phyloP scores from a whole-genome alignment of 2,888 invertebrate species.

The Agrilus mali region DNA sequence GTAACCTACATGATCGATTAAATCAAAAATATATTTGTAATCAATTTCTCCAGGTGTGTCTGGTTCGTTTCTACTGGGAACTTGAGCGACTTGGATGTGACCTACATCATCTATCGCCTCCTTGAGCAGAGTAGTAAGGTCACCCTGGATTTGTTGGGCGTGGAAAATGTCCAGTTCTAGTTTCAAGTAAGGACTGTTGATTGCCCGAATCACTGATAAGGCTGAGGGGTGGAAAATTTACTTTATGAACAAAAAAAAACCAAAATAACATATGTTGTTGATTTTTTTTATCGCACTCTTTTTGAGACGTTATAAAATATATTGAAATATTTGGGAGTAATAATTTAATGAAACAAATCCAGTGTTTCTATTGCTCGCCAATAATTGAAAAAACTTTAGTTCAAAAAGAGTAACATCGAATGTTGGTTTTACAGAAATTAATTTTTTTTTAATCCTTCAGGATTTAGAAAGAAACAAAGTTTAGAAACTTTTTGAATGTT shows the following conservation, averaged over 20 bases:
- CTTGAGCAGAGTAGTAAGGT: conserved; percentile 62
- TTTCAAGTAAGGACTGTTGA: conserved; percentile 66
- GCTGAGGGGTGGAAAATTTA: conserved; percentile 35
- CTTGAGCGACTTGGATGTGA: conserved; percentile 79
- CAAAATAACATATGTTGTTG: conserved; percentile 5
- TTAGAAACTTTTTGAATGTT: too few species aligned
- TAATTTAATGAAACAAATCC: too few species aligned
- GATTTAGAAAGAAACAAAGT: too few species aligned
- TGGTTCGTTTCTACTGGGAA: conserved; percentile 79
- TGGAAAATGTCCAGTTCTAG: conserved; percentile 84
- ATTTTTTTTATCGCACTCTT: not conserved
- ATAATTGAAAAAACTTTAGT: too few species aligned
- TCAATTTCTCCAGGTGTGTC: conserved; percentile 75
- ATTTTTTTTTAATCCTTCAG: too few species aligned
- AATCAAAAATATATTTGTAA: conserved; percentile 63
- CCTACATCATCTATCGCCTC: conserved; percentile 60
- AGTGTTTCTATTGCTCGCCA: too few species aligned
- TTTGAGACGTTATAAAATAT: too few species aligned
- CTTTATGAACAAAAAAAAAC: conserved; percentile 16
- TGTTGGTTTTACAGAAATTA: too few species aligned
- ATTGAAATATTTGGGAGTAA: too few species aligned
- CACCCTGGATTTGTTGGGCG: conserved; percentile 78
- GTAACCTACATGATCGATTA: conserved; percentile 57
- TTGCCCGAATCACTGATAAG: conserved; percentile 54
- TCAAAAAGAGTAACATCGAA: too few species aligned